These are phyloP conservation scores for Catocala sponsa DNA, from an alignment of 2,888 invertebrate genomes.

Conservation along the genomic window DNA sequence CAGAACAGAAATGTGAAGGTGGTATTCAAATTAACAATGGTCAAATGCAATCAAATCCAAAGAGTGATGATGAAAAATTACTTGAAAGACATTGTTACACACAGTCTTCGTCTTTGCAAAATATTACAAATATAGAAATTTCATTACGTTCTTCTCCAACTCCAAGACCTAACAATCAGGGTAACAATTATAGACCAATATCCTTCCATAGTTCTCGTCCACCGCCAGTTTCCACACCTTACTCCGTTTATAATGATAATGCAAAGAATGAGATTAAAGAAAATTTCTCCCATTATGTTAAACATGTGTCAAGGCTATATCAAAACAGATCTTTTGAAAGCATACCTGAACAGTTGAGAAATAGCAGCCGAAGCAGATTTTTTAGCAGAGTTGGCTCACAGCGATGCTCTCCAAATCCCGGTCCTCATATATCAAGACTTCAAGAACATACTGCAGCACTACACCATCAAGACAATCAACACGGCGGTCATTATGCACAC, in stretches of 20 bases:
- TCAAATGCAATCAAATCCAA: slow-evolving; percentile 73
- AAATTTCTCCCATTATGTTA: slow-evolving; percentile 79
- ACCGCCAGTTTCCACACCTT: slow-evolving; percentile 62
- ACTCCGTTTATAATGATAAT: slow-evolving; percentile 70
- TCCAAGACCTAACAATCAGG: slow-evolving; percentile 61
- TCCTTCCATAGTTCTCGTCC: slow-evolving; percentile 77
- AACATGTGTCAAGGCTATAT: slow-evolving; percentile 78
- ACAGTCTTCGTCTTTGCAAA: slow-evolving; percentile 80
- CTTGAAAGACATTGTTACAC: slow-evolving; percentile 76
- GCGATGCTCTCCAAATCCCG: slow-evolving; percentile 72
- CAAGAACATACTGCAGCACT: slow-evolving; percentile 67
- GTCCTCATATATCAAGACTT: slow-evolving; percentile 70
- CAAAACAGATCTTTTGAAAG: slow-evolving; percentile 85
- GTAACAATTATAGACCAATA: slow-evolving; percentile 81
- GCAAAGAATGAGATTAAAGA: slow-evolving; percentile 79
- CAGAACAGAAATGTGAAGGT: slow-evolving; percentile 70
- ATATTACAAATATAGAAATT: slow-evolving; percentile 85
- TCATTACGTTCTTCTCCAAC: slow-evolving; percentile 75
- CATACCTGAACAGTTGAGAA: slow-evolving; percentile 82
- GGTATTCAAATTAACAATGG: slow-evolving; percentile 73
- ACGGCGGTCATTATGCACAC: slow-evolving; percentile 71
- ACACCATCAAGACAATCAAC: slow-evolving; percentile 66
- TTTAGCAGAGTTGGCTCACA: slow-evolving; percentile 83
- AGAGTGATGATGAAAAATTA: slow-evolving; percentile 86
- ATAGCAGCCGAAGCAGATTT: slow-evolving; percentile 78